Evolutionary conservation across 1,140 invertebrate species (phyloP).

Genomic region (Trypoxylus dichotomus): DNA sequence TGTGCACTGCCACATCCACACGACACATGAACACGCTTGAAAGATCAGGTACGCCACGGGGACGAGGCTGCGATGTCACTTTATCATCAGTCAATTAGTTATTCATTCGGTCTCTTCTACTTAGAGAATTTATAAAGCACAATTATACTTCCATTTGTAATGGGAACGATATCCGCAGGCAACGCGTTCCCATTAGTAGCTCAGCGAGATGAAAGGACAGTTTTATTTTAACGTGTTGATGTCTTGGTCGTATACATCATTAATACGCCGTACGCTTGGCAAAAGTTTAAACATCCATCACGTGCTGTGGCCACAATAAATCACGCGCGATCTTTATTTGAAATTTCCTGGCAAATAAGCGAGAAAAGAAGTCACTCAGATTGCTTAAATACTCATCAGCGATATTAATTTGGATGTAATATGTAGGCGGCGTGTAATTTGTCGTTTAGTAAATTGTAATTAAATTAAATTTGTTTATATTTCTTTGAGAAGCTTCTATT

Average conservation of each 20-base stretch:
- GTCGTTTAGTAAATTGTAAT: too few relatives aligned
- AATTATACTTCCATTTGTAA: constrained; percentile 1
- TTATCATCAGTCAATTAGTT: constrained; percentile 3
- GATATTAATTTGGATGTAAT: background rate
- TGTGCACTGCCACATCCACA: background rate
- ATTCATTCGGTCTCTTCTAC: background rate
- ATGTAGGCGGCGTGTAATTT: background rate
- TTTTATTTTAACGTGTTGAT: constrained; percentile 7
- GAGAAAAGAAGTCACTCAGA: background rate
- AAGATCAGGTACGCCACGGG: background rate
- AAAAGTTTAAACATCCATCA: background rate
- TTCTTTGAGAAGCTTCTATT: too few relatives aligned
- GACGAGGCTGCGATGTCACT: background rate
- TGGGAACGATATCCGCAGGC: background rate
- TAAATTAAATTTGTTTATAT: too few relatives aligned
- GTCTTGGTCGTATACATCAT: background rate
- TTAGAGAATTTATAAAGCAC: background rate
- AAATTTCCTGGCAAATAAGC: background rate
- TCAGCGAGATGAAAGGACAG: constrained; percentile 5
- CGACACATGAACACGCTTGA: background rate
- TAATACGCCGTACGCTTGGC: background rate
- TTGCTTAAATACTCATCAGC: background rate
- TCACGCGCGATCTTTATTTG: background rate
- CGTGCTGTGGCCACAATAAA: background rate
- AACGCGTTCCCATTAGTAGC: background rate